A percentile compares a stretch with the other conserved stretches of the same genome.
These are phyloP conservation scores for Creontiades dilutus DNA, from an alignment of 2,888 invertebrate species.

Conservation along the genomic window DNA sequence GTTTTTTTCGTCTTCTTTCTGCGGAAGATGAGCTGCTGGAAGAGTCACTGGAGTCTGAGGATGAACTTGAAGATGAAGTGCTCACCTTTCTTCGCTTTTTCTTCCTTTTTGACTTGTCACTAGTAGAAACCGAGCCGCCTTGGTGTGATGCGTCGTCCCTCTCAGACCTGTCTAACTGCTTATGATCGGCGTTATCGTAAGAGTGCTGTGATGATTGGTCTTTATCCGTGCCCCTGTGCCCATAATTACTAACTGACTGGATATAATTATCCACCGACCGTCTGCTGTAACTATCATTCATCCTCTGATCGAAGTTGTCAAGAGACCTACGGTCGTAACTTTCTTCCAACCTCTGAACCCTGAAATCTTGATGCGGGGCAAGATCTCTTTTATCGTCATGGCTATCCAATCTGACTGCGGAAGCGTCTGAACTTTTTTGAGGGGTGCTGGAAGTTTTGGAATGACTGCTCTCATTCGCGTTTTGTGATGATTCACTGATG, in stretches of 20 bases:
- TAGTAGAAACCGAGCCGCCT: neutral
- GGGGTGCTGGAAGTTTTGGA: constrained; percentile 8
- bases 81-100: constrained; percentile 70
- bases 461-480: neutral
- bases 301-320: constrained; percentile 15
- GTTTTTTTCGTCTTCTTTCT: constrained; percentile 73
- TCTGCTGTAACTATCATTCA: constrained; percentile 21
- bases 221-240: neutral
- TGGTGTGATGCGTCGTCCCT: constrained; percentile 48
- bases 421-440: neutral
- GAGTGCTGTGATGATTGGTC: constrained; percentile 38
- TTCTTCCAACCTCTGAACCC: neutral
- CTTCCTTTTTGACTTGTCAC: constrained; percentile 67
- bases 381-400: neutral
- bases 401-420: neutral
- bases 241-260: neutral
- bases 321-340: neutral
- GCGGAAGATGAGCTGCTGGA: constrained; percentile 75
- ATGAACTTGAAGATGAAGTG: constrained; percentile 66
- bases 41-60: constrained; percentile 73
- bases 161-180: neutral
- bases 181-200: constrained; percentile 18
- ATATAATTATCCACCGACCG: constrained; percentile 38
- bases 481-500: constrained; percentile 38
- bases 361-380: neutral